phyloP scores from a whole-genome alignment of 2,888 invertebrate genomes.

The Eledona agricola region DNA sequence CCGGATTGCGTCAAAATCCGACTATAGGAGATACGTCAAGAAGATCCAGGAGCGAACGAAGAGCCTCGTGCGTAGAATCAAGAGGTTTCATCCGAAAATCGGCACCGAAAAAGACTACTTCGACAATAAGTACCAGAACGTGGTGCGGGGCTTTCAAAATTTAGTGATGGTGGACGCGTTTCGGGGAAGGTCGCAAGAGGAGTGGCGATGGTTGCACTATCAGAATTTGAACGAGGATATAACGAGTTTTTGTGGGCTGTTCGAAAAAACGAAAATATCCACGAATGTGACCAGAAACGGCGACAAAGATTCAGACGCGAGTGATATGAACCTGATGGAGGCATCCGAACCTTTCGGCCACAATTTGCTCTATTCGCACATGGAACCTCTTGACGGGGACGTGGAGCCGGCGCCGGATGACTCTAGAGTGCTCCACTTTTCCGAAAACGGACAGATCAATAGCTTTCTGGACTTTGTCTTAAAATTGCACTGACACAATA shows the following conservation, averaged over 20 bases:
- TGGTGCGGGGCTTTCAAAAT: slow-evolving; percentile 9
- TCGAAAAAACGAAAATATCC: slow-evolving; percentile 1
- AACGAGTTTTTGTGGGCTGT: slow-evolving; percentile 1
- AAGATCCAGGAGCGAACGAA: background rate
- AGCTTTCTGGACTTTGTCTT: slow-evolving; percentile 8
- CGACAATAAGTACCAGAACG: slow-evolving; percentile 13
- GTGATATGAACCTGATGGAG: slow-evolving; percentile 1
- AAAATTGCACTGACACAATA: background rate
- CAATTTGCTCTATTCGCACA: background rate
- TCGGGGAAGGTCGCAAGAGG: slow-evolving; percentile 5
- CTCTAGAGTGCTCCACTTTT: slow-evolving; percentile 1
- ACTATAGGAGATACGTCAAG: slow-evolving; percentile 15
- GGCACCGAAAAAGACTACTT: slow-evolving; percentile 14
- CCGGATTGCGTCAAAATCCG: slow-evolving; percentile 18
- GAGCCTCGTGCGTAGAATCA: background rate
- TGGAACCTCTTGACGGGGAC: background rate
- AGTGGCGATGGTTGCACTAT: slow-evolving; percentile 18
- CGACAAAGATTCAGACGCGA: no score
- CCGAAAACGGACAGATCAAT: slow-evolving; percentile 3
- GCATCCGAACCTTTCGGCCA: slow-evolving; percentile 11
- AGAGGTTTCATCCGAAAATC: slow-evolving; percentile 9
- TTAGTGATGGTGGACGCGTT: slow-evolving; percentile 6
- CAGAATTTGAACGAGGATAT: background rate
- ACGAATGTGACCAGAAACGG: background rate
- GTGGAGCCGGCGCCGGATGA: background rate